Evolutionary conservation across 2,888 invertebrate genomes (phyloP).

Genomic region (Hydrotaea diabolus): DNA sequence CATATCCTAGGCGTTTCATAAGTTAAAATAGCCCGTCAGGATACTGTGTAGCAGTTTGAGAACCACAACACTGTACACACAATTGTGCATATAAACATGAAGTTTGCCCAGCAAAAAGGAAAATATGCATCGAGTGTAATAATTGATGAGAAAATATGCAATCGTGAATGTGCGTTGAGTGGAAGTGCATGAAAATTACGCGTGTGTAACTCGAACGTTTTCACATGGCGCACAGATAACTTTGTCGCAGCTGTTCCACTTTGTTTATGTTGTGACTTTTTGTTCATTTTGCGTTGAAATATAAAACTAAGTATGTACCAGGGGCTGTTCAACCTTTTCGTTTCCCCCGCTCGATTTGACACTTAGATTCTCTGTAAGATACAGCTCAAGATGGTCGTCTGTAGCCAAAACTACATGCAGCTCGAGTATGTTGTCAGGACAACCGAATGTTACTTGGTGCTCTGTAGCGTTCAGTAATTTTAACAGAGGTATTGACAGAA

Average conservation of each 20-base stretch:
- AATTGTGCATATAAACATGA: conserved; percentile 3
- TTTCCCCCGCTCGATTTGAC: no score
- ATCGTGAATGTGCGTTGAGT: conserved; percentile 21
- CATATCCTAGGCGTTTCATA: no score
- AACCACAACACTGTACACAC: no score
- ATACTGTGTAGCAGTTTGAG: conserved; percentile 1
- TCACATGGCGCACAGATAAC: not conserved
- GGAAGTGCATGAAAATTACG: conserved; percentile 44
- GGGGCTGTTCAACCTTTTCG: no score
- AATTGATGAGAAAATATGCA: conserved; percentile 57
- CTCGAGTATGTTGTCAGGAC: no score
- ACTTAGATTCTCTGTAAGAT: no score
- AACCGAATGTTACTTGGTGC: no score
- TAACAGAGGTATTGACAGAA: no score
- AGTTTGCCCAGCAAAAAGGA: conserved; percentile 27
- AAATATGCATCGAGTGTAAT: conserved; percentile 39
- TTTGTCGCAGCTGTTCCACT: conserved; percentile 61
- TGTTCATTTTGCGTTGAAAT: conserved; percentile 51
- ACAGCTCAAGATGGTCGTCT: no score
- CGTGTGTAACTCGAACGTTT: conserved; percentile 55
- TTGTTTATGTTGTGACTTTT: conserved; percentile 51
- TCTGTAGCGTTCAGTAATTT: no score
- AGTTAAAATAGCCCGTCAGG: conserved; percentile 8
- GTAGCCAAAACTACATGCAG: no score
- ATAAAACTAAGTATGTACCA: no score